These are phyloP conservation scores for Paragorgia papillata DNA, from an alignment of 92 coral and sea anemone genomes.

Conservation along the genomic window DNA sequence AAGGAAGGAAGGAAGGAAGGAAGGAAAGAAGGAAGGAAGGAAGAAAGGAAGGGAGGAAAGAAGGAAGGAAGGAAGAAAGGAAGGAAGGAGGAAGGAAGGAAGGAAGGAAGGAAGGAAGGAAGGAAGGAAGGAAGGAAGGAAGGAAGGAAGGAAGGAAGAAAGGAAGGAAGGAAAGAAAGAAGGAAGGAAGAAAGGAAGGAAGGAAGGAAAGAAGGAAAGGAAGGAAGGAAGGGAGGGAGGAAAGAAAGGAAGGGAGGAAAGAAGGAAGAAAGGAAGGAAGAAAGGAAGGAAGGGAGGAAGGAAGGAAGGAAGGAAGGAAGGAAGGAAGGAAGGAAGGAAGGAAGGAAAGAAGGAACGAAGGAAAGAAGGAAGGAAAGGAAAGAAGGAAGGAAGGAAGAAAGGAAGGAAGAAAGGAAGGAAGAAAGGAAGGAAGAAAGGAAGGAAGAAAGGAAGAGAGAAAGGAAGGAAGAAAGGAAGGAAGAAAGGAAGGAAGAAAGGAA, in stretches of 20 bases:
- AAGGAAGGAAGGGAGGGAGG: neutral
- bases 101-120: neutral
- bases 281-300: too few species aligned
- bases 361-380: neutral
- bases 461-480: neutral
- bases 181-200: constrained; percentile 7
- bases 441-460: neutral
- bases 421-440: neutral
- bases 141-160: neutral
- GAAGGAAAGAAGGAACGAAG: neutral
- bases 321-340: neutral
- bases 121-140: constrained; percentile 1
- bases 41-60: neutral
- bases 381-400: neutral
- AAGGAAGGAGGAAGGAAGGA: neutral
- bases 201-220: constrained; percentile 18
- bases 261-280: neutral
- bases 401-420: neutral
- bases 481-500: neutral
- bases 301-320: too few species aligned
- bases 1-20: constrained; percentile 1
- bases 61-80: neutral
- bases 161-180: neutral
- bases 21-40: neutral
- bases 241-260: neutral